phyloP scores from a whole-genome alignment of 2,797 vertebrate species.

The Tauraco hartlaubi region DNA sequence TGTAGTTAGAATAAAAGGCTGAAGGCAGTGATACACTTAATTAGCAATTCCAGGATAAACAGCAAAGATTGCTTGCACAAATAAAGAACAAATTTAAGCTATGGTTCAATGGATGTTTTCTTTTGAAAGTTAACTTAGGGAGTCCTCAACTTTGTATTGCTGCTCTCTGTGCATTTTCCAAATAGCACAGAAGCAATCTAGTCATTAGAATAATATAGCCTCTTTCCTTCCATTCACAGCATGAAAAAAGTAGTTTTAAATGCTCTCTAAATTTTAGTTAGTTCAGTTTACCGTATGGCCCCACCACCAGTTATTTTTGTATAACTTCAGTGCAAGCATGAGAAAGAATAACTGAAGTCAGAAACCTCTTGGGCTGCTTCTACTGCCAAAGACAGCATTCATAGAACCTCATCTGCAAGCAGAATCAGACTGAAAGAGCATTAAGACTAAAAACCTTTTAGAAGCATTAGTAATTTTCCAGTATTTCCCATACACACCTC shows the following conservation, averaged over 20 bases:
- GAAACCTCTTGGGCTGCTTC: neutral
- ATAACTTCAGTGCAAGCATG: neutral
- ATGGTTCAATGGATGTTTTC: neutral
- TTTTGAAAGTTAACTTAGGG: neutral
- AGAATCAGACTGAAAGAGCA: neutral
- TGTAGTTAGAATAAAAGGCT: neutral
- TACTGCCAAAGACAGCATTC: neutral
- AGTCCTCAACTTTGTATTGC: neutral
- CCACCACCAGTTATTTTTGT: neutral
- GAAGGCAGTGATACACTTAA: neutral
- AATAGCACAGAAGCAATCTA: neutral
- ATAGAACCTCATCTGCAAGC: neutral
- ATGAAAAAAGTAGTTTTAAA: neutral
- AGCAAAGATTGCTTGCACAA: neutral
- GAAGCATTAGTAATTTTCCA: constrained; percentile 2
- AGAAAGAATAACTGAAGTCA: neutral
- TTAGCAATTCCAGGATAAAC: neutral
- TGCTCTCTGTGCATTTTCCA: neutral
- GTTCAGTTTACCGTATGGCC: neutral
- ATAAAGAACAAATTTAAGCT: neutral
- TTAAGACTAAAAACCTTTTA: constrained; percentile 49
- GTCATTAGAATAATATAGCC: neutral
- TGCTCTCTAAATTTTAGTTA: neutral
- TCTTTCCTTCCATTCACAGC: neutral
- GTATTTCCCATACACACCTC: neutral